phyloP scores from a whole-genome alignment of 35 echinoderm and acorn worm genomes.

The Ophiothrix spiculata region DNA sequence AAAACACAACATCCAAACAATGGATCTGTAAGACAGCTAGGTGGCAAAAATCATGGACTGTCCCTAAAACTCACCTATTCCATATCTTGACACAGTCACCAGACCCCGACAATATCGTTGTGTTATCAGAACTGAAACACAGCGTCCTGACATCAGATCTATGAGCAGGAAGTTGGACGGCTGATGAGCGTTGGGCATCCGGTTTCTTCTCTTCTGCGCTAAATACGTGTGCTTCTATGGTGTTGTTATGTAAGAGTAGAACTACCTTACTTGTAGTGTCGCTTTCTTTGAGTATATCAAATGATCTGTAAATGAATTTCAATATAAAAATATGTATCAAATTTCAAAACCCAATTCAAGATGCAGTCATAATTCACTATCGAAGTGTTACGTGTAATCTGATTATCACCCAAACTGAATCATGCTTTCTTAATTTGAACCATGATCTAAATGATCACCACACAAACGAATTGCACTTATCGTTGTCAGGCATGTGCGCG shows the following conservation, averaged over 20 bases:
- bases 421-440: no score
- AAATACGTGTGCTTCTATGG: slow-evolving; percentile 52
- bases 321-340: no score
- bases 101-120: slow-evolving; percentile 74
- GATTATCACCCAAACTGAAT: no score
- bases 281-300: slow-evolving; percentile 53
- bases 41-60: no score
- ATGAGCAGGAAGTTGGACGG: slow-evolving; percentile 57
- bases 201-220: slow-evolving; percentile 34
- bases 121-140: slow-evolving; percentile 88
- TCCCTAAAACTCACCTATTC: slow-evolving; percentile 93
- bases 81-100: slow-evolving; percentile 87
- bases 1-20: no score
- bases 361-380: no score
- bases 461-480: no score
- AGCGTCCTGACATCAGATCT: slow-evolving; percentile 82
- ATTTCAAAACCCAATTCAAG: no score
- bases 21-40: no score
- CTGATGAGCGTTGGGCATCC: neutral
- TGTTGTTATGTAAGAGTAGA: slow-evolving; percentile 77
- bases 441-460: no score
- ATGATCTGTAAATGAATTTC: slow-evolving; percentile 63
- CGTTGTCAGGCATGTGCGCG: no score
- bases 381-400: no score
- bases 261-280: slow-evolving; percentile 29